Evolutionary conservation across 2,113 vertebrate species (phyloP), one percentile per base, ranked within the genome.

Genomic region (Paedocypris sp.): DNA sequence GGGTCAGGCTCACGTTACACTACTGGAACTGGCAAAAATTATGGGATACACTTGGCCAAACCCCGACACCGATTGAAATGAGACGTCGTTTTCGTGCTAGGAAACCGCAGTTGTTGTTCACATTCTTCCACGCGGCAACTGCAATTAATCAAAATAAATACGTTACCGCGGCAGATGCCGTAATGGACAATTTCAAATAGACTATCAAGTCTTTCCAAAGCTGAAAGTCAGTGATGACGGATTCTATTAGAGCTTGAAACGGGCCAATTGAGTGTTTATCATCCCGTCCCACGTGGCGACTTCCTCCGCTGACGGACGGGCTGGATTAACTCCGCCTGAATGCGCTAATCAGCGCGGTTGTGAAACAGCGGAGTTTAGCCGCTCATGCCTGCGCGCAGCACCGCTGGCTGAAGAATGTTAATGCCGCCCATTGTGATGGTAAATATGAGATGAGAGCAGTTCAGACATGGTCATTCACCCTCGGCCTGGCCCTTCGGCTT

Each of bases 381-480:
- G 73, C 80, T 82, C 65, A 64, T 28, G 79, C 76, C 79, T 57
- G 29, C 76, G 66, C 81, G 81, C 78, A 79, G 78, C 76, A 79
- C 82, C 73, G 75, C 79, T 76, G 77, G 76, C 81, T 60, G 58
- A 69, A 67, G 85, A 83, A 86, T 86, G 87, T 87, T 88, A 88
- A 90, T 84, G 82, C 78, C 78, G 67, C 75, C 77, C 64, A 90
- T 88, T 92, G 88, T 89, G 75, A 90, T 88, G 88, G 80, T 88
- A 89, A 89, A 83, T 77, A 82, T 83, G 77, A 85, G 82, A 52
- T 73, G 60, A 76, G 70, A 76, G 74, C 74, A 81, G 86, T 78
- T 71, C 80, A 79, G 75, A 69, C 72, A 74, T 52, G 43, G 81
- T 82, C 75, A 85, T 86, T 88, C 86, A 88, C 70, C 64, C 75